These are phyloP conservation scores for Diadophis punctatus DNA, from an alignment of 2,113 vertebrate genomes.

Conservation along the genomic window DNA sequence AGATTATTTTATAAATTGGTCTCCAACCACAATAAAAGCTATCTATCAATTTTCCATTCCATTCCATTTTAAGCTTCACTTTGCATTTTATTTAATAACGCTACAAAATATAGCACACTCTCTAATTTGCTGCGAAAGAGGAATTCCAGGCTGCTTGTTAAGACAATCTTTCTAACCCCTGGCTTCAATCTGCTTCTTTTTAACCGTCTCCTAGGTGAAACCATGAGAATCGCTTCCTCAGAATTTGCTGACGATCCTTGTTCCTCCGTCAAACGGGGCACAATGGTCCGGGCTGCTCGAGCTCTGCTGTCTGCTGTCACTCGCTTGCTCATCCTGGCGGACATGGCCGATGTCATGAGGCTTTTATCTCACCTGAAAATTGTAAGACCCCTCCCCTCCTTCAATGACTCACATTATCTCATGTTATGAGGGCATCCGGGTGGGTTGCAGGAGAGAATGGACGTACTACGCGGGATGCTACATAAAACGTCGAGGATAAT, in stretches of 20 bases:
- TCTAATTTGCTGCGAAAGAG: no score
- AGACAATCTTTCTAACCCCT: rapidly evolving
- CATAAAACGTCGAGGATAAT: neutral
- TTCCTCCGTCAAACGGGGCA: constrained; percentile 94
- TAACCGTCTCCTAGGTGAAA: constrained; percentile 75
- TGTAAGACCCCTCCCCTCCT: constrained; percentile 50
- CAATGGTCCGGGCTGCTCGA: constrained; percentile 94
- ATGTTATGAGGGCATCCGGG: no score
- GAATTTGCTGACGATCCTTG: constrained; percentile 97
- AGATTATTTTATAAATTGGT: no score
- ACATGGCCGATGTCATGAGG: constrained; percentile 99
- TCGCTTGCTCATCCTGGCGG: constrained; percentile 93
- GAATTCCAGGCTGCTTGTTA: neutral
- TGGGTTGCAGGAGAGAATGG: neutral
- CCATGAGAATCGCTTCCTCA: constrained; percentile 90
- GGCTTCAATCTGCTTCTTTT: neutral
- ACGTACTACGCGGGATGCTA: neutral
- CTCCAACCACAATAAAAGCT: no score
- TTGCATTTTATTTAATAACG: neutral
- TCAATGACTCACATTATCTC: rapidly evolving
- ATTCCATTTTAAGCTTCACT: no score
- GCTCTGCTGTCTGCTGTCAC: constrained; percentile 95
- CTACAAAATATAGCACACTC: neutral
- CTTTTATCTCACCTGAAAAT: constrained; percentile 96
- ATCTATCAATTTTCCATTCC: no score